Evolutionary conservation across 2,888 invertebrate genomes (phyloP), one percentile per base, ranked within the genome.

Genomic region (Microdon myrmicae): DNA sequence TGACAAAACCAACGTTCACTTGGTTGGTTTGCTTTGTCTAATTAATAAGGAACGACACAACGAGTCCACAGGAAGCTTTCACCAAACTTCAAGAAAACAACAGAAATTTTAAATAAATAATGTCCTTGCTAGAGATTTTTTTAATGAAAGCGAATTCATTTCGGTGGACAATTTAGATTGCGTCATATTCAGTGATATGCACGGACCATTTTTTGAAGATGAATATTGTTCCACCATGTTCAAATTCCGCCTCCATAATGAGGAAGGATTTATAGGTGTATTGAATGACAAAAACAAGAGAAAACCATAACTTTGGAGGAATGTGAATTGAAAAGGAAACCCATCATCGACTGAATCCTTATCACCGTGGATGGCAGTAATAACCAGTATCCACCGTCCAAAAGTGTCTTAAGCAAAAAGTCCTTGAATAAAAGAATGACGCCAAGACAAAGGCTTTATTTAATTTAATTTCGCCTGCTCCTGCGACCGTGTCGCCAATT

Each of bases 391-490:
- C 23, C 25, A 29, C 20, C 37, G 38, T 34, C 20, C 37, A 20
- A 8, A 16, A 10, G 8, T 35, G 47, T 22, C 31, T 26, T 37
- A 16, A 25, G 39, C 31, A 26, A 51, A n/a, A n/a, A 43, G 64
- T 64, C 64, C 51, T 58, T 64, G 51, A 58, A 31, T n/a, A n/a
- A n/a, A 35, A 37, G 45, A 44, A 45, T 32, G 45, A 47, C 26
- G 51, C 55, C 54, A 70, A 44, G 60, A 73, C 72, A 69, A 69
- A 71, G 72, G 71, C 74, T 73, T 73, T 74, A 73, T 74, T 73
- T 74, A 72, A 74, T 73, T 72, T 74, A 71, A 74, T 74, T 73
- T 73, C 71, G 70, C 69, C 47, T 58, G 51, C 58, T 29, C 55
- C 22, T 20, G 41, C 35, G 29, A 47, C 19, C 29, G 12, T 37